These are phyloP conservation scores for Cygnus atratus DNA, from an alignment of 2,113 vertebrate genomes.

Conservation along the genomic window DNA sequence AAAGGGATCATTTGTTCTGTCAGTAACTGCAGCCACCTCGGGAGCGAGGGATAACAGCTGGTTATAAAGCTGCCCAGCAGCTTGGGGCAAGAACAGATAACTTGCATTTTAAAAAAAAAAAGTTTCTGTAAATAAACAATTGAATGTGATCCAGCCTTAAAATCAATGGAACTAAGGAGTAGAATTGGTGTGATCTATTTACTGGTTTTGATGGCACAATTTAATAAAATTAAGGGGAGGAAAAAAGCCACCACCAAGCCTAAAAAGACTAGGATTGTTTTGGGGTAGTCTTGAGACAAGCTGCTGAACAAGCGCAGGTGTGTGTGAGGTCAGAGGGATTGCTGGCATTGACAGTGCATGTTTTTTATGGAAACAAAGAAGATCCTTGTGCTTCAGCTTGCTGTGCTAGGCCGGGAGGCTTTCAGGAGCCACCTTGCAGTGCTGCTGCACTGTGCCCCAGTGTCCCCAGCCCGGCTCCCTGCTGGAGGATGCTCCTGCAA, in stretches of 20 bases:
- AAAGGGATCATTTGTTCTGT: constrained; percentile 56
- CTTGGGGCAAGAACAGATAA: constrained; percentile 14
- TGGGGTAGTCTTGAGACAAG: background rate
- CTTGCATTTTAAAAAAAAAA: background rate
- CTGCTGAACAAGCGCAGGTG: background rate
- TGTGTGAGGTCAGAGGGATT: background rate
- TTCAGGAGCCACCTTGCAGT: background rate
- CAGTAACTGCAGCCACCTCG: constrained; percentile 9
- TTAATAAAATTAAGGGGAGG: background rate
- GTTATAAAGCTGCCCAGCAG: constrained; percentile 13
- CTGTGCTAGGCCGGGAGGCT: background rate
- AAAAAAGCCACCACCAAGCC: background rate
- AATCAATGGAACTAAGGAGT: constrained; percentile 40
- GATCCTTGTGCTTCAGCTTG: background rate
- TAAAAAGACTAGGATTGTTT: background rate
- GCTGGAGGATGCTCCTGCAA: background rate
- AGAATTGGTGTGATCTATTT: background rate
- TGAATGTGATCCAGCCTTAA: background rate
- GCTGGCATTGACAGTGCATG: background rate
- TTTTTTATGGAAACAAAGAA: background rate
- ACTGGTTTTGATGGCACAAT: constrained; percentile 9
- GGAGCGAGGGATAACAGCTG: constrained; percentile 37
- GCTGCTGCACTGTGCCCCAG: background rate
- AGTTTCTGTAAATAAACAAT: constrained; percentile 16
- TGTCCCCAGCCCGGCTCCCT: fast-evolving